Conservation (phyloP, 92 coral and sea anemone species). For the Palythoa caribaeorum region DNA sequence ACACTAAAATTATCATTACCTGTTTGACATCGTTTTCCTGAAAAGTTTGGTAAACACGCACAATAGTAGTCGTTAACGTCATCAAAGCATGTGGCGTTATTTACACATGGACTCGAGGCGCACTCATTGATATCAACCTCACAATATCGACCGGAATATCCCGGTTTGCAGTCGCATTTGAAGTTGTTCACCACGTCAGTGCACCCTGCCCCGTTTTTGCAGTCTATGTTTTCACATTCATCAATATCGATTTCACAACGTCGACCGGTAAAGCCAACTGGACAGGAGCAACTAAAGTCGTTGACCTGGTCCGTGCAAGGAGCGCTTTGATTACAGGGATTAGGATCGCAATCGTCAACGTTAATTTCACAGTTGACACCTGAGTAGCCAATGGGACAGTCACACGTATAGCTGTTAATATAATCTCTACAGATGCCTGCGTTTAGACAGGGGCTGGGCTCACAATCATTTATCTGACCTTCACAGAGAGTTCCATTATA, state of each 20-base stretch:
- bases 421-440: conserved; percentile 36
- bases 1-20: too few relatives aligned
- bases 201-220: conserved; percentile 46
- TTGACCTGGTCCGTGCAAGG: conserved; percentile 50
- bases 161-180: conserved; percentile 47
- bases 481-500: conserved; percentile 40
- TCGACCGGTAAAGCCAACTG: too few relatives aligned
- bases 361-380: conserved; percentile 30
- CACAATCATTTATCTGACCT: too few relatives aligned
- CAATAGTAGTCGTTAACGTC: conserved; percentile 37
- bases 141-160: conserved; percentile 42
- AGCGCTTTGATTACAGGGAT: too few relatives aligned
- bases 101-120: too few relatives aligned
- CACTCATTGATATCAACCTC: conserved; percentile 45
- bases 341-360: conserved; percentile 50
- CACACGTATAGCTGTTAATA: conserved; percentile 11
- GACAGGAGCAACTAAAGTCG: conserved; percentile 47
- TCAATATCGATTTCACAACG: too few relatives aligned
- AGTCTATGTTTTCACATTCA: conserved; percentile 41
- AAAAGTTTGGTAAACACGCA: too few relatives aligned
- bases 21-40: too few relatives aligned
- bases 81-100: conserved; percentile 57
- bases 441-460: conserved; percentile 18
- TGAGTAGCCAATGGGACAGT: conserved; percentile 17
- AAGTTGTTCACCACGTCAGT: conserved; percentile 41